Conservation (phyloP, 2,113 vertebrate genomes). For the Nanger granti region DNA sequence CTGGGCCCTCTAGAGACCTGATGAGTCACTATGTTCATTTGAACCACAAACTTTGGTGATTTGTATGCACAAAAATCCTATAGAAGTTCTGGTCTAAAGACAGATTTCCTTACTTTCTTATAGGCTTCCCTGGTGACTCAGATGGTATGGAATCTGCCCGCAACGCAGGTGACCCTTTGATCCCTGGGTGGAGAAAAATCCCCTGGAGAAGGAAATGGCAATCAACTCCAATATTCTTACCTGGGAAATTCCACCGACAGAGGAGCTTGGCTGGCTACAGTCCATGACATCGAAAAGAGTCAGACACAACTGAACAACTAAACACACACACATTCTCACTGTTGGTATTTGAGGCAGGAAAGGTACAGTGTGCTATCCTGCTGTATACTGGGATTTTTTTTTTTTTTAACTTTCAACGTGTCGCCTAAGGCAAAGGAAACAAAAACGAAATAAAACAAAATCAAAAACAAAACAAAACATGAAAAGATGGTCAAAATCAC, state of each 20-base stretch:
- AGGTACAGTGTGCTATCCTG: background rate
- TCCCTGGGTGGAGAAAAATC: background rate
- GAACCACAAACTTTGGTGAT: background rate
- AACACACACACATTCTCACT: background rate
- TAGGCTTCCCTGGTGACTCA: background rate
- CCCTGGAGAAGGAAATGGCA: background rate
- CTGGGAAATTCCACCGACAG: accelerated
- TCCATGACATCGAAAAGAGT: background rate
- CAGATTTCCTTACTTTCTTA: background rate
- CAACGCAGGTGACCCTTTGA: background rate
- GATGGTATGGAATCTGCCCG: background rate
- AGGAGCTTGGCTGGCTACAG: accelerated
- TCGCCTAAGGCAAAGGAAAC: no score
- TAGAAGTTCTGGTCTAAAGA: background rate
- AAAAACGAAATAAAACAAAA: no score
- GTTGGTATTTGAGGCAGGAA: background rate
- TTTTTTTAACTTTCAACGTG: no score
- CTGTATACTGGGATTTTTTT: no score
- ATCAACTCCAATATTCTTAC: background rate
- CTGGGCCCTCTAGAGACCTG: background rate
- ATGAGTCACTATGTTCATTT: background rate
- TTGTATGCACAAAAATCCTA: background rate
- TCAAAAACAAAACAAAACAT: no score
- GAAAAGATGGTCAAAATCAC: no score
- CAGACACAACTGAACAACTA: background rate